Evolutionary conservation across 2,113 vertebrate species (phyloP).

Genomic region (Rissa tridactyla): DNA sequence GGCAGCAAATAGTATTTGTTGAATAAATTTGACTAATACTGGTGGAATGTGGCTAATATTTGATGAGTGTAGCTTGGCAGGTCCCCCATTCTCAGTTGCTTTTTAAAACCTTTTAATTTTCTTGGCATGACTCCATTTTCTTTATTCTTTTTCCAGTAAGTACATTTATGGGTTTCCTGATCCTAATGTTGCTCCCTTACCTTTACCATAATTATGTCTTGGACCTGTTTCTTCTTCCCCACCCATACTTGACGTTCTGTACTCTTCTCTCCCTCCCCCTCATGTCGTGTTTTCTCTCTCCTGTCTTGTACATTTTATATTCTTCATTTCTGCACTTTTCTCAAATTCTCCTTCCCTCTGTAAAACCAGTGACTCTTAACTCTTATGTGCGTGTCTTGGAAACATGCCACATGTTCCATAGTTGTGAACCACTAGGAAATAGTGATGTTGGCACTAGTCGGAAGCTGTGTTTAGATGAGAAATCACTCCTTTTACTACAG

Average conservation of each 20-base stretch:
- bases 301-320: neutral
- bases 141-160: neutral
- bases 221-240: neutral
- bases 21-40: neutral
- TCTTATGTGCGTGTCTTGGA: neutral
- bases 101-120: slow-evolving; percentile 10
- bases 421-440: neutral
- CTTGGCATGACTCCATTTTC: neutral
- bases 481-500: neutral
- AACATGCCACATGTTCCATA: neutral
- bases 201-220: neutral
- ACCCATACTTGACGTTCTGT: neutral
- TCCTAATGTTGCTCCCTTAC: neutral
- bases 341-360: neutral
- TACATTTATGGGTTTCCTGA: neutral
- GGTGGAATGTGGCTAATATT: neutral
- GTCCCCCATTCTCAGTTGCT: neutral
- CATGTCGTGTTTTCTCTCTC: neutral
- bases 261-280: neutral
- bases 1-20: neutral
- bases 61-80: neutral
- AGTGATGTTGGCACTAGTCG: neutral
- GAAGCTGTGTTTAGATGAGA: neutral
- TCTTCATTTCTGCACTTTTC: neutral
- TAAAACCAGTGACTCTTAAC: neutral